Percentiles rank a stretch among this genome's conserved stretches.
These are phyloP conservation scores for Atta cephalotes DNA, from an alignment of 1,140 invertebrate species.

Conservation along the genomic window DNA sequence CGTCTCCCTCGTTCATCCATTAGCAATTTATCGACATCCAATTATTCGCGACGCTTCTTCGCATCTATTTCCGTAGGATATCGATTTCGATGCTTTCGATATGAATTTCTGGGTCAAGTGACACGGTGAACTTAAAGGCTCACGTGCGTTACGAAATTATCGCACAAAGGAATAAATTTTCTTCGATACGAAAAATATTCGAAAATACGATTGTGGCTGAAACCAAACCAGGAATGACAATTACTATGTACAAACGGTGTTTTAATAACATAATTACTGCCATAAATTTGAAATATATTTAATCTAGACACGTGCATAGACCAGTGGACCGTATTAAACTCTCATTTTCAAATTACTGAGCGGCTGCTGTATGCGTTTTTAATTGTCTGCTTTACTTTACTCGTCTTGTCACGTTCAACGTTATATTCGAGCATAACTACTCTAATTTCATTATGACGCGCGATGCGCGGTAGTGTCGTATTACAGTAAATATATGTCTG, in stretches of 20 bases:
- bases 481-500: constrained; percentile 29
- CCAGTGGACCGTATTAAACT: constrained; percentile 36
- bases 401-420: constrained; percentile 23
- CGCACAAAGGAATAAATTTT: constrained; percentile 1
- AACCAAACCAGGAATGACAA: neutral
- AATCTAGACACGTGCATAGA: neutral
- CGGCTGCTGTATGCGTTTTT: constrained; percentile 24
- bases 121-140: constrained; percentile 33
- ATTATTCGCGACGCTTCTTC: constrained; percentile 49
- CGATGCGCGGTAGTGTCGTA: neutral
- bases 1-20: constrained; percentile 2
- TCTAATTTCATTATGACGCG: constrained; percentile 51
- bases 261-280: constrained; percentile 40
- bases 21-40: constrained; percentile 50
- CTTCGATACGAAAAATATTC: neutral
- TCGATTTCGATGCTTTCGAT: constrained; percentile 44
- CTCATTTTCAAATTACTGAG: constrained; percentile 20
- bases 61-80: constrained; percentile 46
- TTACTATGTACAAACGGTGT: constrained; percentile 7
- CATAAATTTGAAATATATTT: constrained; percentile 30
- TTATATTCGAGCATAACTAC: constrained; percentile 26
- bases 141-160: neutral
- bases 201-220: neutral
- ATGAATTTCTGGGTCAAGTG: constrained; percentile 49
- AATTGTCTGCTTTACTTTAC: constrained; percentile 46